Evolutionary conservation across 2,113 vertebrate genomes (phyloP), one percentile per base, ranked within the genome.

Genomic region (Xiphias gladius): DNA sequence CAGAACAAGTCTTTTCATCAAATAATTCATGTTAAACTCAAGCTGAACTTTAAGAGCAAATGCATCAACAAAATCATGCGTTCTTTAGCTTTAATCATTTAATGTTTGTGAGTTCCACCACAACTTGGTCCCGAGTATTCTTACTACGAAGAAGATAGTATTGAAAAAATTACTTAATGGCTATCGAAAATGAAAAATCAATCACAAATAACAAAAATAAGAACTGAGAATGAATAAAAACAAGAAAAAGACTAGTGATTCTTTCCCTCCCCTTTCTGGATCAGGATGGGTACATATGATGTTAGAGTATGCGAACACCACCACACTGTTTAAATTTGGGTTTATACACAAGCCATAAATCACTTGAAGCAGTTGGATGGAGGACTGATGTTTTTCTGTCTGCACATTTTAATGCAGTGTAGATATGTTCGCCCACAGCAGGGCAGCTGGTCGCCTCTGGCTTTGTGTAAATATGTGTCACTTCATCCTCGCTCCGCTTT

Each of bases 401-500:
- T 32, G 41, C 80, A 57, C n/a, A 28, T 61, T 77, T 68, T 39
- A 67, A 55, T 0, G 55, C 13, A 4, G 19, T 62, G 80, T 74
- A 83, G 86, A 80, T 30, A 37, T 76, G 72, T 24, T 14, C 0
- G 30, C 70, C 68, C 37, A 14, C 75, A 32, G 77, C 76, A 0
- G 66, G 16, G 30, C 79, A 20, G 50, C 55, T 13, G 59, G 39
- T 0, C 26, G 11, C 35, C 67, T 52, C 76, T 0, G 69, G 30
- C 79, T 79, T 79, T 82, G 63, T 86, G 74, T 87, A 86, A 89
- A 88, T 71, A 76, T 26, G 26, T 79, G 80, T 73, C 84, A 84
- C 72, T 86, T 85, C 19, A 50, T 58, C 83, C 57, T 58, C 20
- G 11, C 80, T 84, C 81, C 9, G 73, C 52, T 50, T 39, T 59